Conservation (phyloP, 2,888 invertebrate species). For the Oegoconia quadripuncta region DNA sequence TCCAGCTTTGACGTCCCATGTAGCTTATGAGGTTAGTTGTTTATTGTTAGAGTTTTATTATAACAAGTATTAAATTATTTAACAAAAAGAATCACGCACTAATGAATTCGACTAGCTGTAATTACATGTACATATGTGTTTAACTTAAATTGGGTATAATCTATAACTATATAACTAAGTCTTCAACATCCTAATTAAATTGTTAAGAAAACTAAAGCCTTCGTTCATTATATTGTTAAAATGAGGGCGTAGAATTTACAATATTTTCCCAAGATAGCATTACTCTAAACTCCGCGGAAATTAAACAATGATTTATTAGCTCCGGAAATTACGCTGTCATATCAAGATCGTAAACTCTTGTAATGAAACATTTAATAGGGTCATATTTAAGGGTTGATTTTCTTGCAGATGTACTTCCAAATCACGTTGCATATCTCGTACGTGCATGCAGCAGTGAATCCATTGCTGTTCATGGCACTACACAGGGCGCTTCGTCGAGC, state of each 20-base stretch:
- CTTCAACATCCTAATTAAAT: background rate
- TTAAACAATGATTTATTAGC: constrained; percentile 7
- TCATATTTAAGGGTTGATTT: background rate
- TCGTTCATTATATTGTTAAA: no score
- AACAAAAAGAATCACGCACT: background rate
- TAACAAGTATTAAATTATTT: background rate
- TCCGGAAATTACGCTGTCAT: constrained; percentile 4
- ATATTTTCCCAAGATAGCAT: background rate
- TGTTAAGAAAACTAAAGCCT: no score
- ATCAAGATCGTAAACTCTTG: no score
- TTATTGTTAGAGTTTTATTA: background rate
- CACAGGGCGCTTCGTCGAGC: constrained; percentile 87
- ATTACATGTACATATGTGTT: no score
- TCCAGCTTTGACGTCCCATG: constrained; percentile 84
- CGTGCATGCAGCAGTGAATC: constrained; percentile 92
- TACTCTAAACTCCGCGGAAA: constrained; percentile 2
- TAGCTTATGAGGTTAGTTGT: constrained; percentile 84
- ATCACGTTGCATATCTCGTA: constrained; percentile 92
- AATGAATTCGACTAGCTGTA: no score
- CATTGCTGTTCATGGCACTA: constrained; percentile 87
- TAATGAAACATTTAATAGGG: no score
- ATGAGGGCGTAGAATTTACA: background rate
- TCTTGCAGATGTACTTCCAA: constrained; percentile 78
- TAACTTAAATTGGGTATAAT: no score
- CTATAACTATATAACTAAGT: no score